These are phyloP conservation scores for Eilema depressum DNA, from an alignment of 2,888 invertebrate species.

Conservation along the genomic window DNA sequence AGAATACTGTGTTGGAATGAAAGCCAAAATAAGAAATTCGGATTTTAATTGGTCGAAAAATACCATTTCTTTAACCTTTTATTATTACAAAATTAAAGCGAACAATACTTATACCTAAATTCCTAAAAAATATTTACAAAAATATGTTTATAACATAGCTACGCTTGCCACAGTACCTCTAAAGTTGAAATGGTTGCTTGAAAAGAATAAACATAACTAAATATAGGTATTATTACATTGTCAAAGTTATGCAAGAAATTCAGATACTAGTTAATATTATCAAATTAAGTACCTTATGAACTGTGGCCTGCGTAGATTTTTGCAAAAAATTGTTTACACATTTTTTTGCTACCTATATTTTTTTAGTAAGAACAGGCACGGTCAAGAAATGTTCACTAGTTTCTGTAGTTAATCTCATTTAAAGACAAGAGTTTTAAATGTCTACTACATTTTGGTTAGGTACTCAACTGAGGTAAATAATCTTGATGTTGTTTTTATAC, in stretches of 20 bases:
- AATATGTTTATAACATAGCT: constrained; percentile 9
- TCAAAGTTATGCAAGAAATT: not conserved
- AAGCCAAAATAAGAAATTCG: constrained; percentile 54
- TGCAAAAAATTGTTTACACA: not conserved
- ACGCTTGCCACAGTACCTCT: not conserved
- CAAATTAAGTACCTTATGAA: not conserved
- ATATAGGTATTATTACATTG: no score
- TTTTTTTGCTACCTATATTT: not conserved
- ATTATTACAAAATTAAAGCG: constrained; percentile 22
- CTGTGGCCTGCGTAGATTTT: not conserved
- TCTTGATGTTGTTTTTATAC: no score
- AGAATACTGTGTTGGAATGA: constrained; percentile 18
- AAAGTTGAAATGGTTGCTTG: not conserved
- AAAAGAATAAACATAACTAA: no score
- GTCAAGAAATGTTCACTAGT: no score
- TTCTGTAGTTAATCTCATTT: no score
- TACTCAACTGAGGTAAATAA: no score
- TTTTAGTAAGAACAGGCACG: no score
- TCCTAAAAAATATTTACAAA: constrained; percentile 17
- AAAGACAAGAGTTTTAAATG: no score
- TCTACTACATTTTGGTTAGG: no score
- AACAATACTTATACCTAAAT: constrained; percentile 22
- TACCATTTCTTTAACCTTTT: constrained; percentile 47
- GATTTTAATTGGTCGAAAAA: constrained; percentile 68
- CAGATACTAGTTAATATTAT: not conserved